These are phyloP conservation scores for Bellardia pandia DNA, from an alignment of 2,888 invertebrate species.

Conservation along the genomic window DNA sequence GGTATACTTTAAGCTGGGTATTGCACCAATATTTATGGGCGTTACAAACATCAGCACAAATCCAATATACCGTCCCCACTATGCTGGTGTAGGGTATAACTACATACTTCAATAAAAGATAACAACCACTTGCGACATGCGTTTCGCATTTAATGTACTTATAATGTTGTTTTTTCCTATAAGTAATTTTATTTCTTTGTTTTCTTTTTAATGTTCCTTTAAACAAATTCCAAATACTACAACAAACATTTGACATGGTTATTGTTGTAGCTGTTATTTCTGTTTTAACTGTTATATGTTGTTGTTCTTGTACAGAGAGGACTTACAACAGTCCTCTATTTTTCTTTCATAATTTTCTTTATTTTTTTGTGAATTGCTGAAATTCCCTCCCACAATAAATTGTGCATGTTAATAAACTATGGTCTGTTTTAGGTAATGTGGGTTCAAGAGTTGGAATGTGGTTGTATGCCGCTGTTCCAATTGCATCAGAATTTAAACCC, in stretches of 20 bases:
- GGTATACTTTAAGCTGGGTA: too few relatives aligned
- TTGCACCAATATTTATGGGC: too few relatives aligned
- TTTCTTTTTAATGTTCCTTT: constrained; percentile 26
- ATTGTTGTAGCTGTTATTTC: constrained; percentile 51
- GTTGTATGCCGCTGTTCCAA: too few relatives aligned
- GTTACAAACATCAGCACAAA: too few relatives aligned
- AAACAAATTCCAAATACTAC: constrained; percentile 42
- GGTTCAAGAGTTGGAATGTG: background rate
- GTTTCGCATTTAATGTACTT: constrained; percentile 74
- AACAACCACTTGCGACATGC: constrained; percentile 74
- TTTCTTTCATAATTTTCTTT: background rate
- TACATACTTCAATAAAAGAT: constrained; percentile 71
- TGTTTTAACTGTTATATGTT: constrained; percentile 49
- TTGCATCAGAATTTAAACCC: too few relatives aligned
- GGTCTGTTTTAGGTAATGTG: background rate
- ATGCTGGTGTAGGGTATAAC: background rate
- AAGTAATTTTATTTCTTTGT: constrained; percentile 9
- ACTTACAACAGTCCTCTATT: background rate
- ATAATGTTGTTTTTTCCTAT: constrained; percentile 59
- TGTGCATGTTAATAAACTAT: background rate
- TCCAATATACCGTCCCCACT: too few relatives aligned
- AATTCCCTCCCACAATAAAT: background rate
- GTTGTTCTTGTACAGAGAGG: constrained; percentile 16
- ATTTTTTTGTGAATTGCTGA: constrained; percentile 16
- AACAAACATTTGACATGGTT: constrained; percentile 62